Percentiles rank a stretch among this genome's conserved stretches.
phyloP scores from a whole-genome alignment of 2,113 vertebrate genomes.

The Eidolon helvum region DNA sequence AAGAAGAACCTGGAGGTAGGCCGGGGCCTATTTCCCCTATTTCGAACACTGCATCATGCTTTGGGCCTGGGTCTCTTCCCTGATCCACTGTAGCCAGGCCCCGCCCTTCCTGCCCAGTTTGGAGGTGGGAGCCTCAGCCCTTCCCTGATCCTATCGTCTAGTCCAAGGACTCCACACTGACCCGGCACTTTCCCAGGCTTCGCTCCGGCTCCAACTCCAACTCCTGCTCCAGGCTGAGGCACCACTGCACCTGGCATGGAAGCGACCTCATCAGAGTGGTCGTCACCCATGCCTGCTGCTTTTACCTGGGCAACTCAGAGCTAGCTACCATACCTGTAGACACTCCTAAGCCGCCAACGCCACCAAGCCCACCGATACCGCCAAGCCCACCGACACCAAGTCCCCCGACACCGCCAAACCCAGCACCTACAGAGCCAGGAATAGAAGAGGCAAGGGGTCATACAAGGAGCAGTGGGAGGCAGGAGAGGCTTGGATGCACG shows the following conservation, averaged over 20 bases:
- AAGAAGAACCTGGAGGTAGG: not conserved
- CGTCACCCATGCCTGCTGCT: not conserved
- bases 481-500: not conserved
- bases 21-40: not conserved
- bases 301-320: not conserved
- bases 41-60: not conserved
- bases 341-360: slow-evolving; percentile 73
- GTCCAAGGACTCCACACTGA: slow-evolving; percentile 46
- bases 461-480: not conserved
- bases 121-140: not conserved
- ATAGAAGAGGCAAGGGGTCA: not conserved
- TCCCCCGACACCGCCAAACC: slow-evolving; percentile 25
- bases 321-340: slow-evolving; percentile 74
- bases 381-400: not conserved
- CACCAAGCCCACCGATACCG: slow-evolving; percentile 6
- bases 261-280: not conserved
- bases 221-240: slow-evolving; percentile 75
- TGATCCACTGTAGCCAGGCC: not conserved
- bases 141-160: not conserved
- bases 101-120: not conserved
- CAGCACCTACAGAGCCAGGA: slow-evolving; percentile 63
- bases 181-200: slow-evolving; percentile 88
- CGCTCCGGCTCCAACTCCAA: slow-evolving; percentile 64
- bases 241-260: slow-evolving; percentile 76
- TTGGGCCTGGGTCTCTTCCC: not conserved